Evolutionary conservation across 2,797 vertebrate genomes (phyloP).

Genomic region (Pseudopleuronectes americanus): DNA sequence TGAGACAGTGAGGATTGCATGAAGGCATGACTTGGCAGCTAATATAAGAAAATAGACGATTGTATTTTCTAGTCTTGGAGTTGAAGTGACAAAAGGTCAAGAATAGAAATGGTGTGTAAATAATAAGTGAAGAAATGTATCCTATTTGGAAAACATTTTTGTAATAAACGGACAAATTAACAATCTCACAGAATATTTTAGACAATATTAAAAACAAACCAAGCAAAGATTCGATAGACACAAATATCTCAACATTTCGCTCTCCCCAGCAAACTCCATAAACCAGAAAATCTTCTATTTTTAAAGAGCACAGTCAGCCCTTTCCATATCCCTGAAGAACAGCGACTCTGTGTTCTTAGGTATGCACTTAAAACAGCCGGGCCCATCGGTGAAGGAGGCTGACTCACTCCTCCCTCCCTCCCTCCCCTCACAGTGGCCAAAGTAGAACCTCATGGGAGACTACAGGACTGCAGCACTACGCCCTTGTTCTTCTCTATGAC

Average conservation of each 20-base stretch:
- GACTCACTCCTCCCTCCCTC: constrained; percentile 39
- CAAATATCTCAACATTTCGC: neutral
- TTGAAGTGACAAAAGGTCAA: neutral
- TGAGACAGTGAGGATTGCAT: constrained; percentile 18
- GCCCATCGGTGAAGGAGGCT: constrained; percentile 27
- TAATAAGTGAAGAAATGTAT: neutral
- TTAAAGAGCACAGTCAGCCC: constrained; percentile 34
- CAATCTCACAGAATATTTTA: neutral
- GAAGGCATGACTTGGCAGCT: constrained; percentile 14
- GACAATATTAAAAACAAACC: neutral
- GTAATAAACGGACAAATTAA: neutral
- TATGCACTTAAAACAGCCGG: constrained; percentile 21
- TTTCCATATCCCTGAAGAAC: constrained; percentile 40
- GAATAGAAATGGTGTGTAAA: neutral
- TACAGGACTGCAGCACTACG: constrained; percentile 41
- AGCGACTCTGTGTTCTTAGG: constrained; percentile 13
- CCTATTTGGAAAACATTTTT: neutral
- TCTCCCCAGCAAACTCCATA: constrained; percentile 2
- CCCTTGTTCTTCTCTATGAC: constrained; percentile 23
- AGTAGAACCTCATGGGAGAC: constrained; percentile 19
- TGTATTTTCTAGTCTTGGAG: neutral
- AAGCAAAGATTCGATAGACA: neutral
- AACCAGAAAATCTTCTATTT: constrained; percentile 32
- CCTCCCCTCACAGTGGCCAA: neutral
- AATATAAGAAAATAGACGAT: neutral